These are phyloP conservation scores for Triops longicaudatus DNA, from an alignment of 1,140 invertebrate species.

Conservation along the genomic window DNA sequence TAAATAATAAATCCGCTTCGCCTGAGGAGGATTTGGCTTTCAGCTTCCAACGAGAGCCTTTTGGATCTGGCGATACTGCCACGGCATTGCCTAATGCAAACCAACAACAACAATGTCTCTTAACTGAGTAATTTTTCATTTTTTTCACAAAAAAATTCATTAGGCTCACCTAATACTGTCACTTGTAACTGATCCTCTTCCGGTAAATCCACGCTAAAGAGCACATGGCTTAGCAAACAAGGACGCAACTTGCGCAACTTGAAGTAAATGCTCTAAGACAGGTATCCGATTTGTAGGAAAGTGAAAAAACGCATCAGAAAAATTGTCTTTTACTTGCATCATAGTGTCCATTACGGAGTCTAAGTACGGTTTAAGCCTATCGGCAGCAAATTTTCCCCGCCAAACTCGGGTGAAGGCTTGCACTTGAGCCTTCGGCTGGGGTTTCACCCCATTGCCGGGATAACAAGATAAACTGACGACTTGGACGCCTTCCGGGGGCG, in stretches of 20 bases:
- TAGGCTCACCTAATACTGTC: constrained; percentile 50
- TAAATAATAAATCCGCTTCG: constrained; percentile 33
- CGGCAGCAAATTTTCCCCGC: constrained; percentile 55
- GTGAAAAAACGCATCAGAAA: constrained; percentile 23
- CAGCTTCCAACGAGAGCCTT: not conserved
- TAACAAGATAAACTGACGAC: constrained; percentile 74
- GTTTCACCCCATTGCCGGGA: constrained; percentile 55
- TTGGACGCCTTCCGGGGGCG: constrained; percentile 67
- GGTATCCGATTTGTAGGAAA: constrained; percentile 33
- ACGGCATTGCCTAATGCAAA: not conserved
- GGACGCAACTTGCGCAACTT: constrained; percentile 74
- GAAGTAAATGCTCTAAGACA: constrained; percentile 64
- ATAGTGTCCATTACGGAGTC: constrained; percentile 55
- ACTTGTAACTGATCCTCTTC: constrained; percentile 86
- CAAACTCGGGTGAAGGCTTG: constrained; percentile 85
- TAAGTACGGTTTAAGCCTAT: constrained; percentile 38
- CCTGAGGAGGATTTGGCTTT: constrained; percentile 22
- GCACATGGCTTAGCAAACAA: constrained; percentile 67
- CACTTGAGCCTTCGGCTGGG: constrained; percentile 54
- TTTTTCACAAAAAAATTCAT: not conserved
- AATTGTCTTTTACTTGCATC: constrained; percentile 45
- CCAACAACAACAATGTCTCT: not conserved
- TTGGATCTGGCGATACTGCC: not conserved
- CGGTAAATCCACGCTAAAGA: constrained; percentile 68
- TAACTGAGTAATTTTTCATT: constrained; percentile 31